Base-by-base conservation (phyloP, 1,140 invertebrate genomes). In the Oncopeltus fasciatus region DNA sequence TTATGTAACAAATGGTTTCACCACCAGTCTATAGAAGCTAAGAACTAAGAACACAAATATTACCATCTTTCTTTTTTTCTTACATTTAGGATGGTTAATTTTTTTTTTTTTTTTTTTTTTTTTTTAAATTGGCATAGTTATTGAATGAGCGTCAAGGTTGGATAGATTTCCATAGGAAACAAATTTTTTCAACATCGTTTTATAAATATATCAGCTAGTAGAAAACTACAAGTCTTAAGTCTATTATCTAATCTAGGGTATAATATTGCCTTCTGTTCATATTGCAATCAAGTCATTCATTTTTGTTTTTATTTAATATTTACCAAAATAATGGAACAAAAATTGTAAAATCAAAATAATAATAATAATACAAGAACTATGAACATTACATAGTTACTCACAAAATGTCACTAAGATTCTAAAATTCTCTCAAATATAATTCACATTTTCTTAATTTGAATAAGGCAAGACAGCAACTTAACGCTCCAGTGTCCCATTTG, bases 211-310 rank as follows among this genome's bases (percentile, higher is more conserved):
- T 38, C 31, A 38, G 31, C 31, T 38, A 38, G 27, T 24, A 56
- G 27, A 56, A 56, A 24, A 44, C 57, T 44, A 44, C 38, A 11
- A n/a, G 27, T 24, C 38, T 59, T 59, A 43, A 44, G 57, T 33
- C 57, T 33, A 59, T 38, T 20, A 24, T 28, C 60, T 62, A 62
- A 20, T 24, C 61, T 62, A 62, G 27, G 56, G 33, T 53, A 53
- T 2, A 62, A 62, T 62, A 62, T 62, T 62, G 61, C 61, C 61
- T 62, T 62, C 61, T 57, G 61, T 62, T 62, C 61, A 62, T 62
- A 62, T 62, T 62, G 61, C 61, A 62, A 62, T 51, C 43, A 60
- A 43, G 43, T 60, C 31, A 60, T 44, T 24, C 49, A 53, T n/a
- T 27, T 60, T 46, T 61, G 14, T 53, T 51, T 56, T 61, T 51